phyloP scores from a whole-genome alignment of 2,113 vertebrate genomes.

The pig (Sus scrofa) region DNA sequence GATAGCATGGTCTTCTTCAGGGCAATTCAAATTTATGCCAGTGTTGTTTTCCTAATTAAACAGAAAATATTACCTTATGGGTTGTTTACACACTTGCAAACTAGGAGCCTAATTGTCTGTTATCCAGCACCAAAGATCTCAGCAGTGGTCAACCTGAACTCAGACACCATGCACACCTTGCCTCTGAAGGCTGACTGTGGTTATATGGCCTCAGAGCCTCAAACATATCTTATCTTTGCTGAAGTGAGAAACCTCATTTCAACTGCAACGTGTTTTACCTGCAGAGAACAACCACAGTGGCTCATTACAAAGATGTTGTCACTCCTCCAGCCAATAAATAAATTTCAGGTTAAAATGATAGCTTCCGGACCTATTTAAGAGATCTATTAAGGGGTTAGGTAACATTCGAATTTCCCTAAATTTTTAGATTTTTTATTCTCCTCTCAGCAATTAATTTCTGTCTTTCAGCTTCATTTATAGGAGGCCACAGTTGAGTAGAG shows the following conservation, averaged over 20 bases:
- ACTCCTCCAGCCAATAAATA: neutral
- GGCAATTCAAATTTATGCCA: neutral
- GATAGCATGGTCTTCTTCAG: neutral
- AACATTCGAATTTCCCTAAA: neutral
- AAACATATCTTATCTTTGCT: neutral
- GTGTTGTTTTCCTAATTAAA: neutral
- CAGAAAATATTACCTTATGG: neutral
- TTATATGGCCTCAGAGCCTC: neutral
- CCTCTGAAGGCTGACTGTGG: neutral
- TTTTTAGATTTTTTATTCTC: neutral
- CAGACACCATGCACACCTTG: accelerated
- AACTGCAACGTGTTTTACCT: neutral
- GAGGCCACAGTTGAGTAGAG: neutral
- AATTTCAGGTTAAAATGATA: neutral
- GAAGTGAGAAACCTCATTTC: neutral
- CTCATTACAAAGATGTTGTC: neutral
- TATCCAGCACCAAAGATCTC: neutral
- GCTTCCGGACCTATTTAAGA: neutral
- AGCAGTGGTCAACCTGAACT: neutral
- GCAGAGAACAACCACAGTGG: neutral
- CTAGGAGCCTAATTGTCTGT: neutral
- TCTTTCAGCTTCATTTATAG: neutral
- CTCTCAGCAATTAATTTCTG: neutral
- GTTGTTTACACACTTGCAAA: neutral
- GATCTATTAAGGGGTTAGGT: neutral